Conservation (phyloP, 2,113 vertebrate genomes). For the Carassius carassius region DNA sequence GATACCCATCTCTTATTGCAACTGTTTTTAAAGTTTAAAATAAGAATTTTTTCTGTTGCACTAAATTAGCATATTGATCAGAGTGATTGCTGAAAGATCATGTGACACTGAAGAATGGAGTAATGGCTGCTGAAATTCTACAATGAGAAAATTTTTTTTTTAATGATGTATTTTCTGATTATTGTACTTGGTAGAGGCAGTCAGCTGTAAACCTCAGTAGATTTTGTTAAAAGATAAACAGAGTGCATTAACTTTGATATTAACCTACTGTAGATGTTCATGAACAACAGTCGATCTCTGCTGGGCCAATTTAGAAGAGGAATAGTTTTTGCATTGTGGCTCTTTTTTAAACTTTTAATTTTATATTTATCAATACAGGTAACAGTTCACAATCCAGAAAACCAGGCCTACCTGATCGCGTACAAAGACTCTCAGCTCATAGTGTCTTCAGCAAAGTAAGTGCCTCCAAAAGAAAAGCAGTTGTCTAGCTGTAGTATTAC, state of each 20-base stretch:
- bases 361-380: constrained; percentile 66
- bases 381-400: constrained; percentile 94
- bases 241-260: constrained; percentile 24
- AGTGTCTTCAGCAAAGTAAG: constrained; percentile 94
- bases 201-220: background rate
- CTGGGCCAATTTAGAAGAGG: background rate
- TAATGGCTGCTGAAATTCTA: background rate
- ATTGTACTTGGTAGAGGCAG: background rate
- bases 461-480: constrained; percentile 12
- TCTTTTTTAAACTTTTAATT: background rate
- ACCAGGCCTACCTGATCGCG: constrained; percentile 96
- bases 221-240: background rate
- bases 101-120: background rate
- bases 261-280: constrained; percentile 4
- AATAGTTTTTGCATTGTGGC: background rate
- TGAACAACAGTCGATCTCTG: background rate
- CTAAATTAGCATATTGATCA: too few relatives aligned
- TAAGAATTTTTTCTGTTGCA: too few relatives aligned
- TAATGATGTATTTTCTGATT: background rate
- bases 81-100: too few relatives aligned
- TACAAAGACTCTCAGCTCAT: constrained; percentile 98
- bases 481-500: constrained; percentile 19
- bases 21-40: too few relatives aligned
- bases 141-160: too few relatives aligned
- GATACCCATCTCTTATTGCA: too few relatives aligned